phyloP scores from a whole-genome alignment of 2,797 vertebrate genomes.

The Notolabrus celidotus region DNA sequence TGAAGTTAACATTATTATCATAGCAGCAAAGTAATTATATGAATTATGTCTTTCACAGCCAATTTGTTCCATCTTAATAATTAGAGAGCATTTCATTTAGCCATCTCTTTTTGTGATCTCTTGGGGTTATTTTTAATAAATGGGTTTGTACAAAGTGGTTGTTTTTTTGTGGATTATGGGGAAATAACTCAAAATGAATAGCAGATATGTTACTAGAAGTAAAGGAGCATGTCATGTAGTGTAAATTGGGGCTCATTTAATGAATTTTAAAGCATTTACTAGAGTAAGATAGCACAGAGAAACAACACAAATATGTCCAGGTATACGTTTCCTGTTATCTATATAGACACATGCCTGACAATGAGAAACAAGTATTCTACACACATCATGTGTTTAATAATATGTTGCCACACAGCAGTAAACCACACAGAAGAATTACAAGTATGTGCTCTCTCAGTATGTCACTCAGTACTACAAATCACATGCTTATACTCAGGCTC shows the following conservation, averaged over 20 bases:
- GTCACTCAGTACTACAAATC: slow-evolving; percentile 49
- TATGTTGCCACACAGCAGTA: slow-evolving; percentile 23
- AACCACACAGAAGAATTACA: slow-evolving; percentile 28
- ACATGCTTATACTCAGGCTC: slow-evolving; percentile 43
- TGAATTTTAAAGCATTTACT: neutral
- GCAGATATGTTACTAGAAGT: neutral
- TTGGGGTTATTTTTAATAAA: neutral
- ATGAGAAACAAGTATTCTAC: neutral
- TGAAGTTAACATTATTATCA: no score
- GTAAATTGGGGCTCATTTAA: neutral
- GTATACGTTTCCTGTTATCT: neutral
- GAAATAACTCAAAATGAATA: neutral
- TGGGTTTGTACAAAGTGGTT: neutral
- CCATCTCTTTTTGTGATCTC: no score
- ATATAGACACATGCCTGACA: slow-evolving; percentile 1
- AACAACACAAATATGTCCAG: neutral
- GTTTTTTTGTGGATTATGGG: neutral
- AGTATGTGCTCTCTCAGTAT: slow-evolving; percentile 33
- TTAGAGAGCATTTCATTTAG: no score
- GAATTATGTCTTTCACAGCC: no score
- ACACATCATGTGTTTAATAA: slow-evolving; percentile 8
- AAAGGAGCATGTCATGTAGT: neutral
- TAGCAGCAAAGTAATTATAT: no score
- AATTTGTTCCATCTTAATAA: no score
- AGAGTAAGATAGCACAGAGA: no score